Base-by-base conservation (phyloP, 1,140 invertebrate genomes). In the Copidosoma floridanum region DNA sequence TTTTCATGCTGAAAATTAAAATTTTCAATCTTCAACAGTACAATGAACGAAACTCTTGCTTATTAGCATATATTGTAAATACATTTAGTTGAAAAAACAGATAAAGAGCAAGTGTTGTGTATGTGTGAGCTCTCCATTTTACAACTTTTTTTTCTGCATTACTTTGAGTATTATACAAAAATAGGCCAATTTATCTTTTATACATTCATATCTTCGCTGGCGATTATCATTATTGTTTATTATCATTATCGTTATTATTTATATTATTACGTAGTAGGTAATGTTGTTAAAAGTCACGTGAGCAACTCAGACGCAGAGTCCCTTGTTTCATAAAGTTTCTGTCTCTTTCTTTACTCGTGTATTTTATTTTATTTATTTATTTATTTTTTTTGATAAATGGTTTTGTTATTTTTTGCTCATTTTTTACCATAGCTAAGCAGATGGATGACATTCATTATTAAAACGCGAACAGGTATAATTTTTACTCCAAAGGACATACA, bases 401-500 rank as follows among this genome's bases (percentile, higher is more conserved):
- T 37, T 56, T 56, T 37, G 54, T 18, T 8, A 24, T 24, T 21
- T 32, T 24, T 56, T 35, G 40, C 40, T 47, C 47, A 5, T 56
- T 21, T 16, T 35, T 47, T 37, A 65, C 37, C 26, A 63, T 64
- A 65, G 61, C 65, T 63, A 66, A 65, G 64, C 60, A 61, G 64
- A 67, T 69, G 52, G 62, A 69, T 67, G 62, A 66, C 61, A 61
- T 69, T 51, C 26, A 55, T 43, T 55, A 44, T 24, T 67, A 54
- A 64, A 64, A 61, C 47, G 50, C 18, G 16, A 55, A 55, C 37
- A 26, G 56, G 37, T 56, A 55, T 41, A 61, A 64, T 62, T 64
- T 58, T 66, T 65, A 68, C 65, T 66, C 63, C 65, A 70, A 70
- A 66, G 68, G 65, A 70, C n/a, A n/a, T 68, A 70, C 61, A 68